These are phyloP conservation scores for Ennomos fuscantarius DNA, from an alignment of 2,888 invertebrate genomes.

Conservation along the genomic window DNA sequence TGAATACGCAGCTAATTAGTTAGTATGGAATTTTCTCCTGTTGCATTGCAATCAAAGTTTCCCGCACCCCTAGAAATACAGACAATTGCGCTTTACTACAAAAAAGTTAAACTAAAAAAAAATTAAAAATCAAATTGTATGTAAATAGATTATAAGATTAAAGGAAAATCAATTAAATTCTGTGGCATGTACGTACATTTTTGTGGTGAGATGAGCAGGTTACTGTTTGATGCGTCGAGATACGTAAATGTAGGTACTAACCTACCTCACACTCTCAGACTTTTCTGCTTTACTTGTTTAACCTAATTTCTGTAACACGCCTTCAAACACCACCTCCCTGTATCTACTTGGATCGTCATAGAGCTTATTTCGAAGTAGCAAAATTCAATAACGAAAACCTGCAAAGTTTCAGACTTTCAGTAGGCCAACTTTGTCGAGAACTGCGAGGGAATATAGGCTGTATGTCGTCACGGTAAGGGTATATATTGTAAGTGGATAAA, in stretches of 20 bases:
- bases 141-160: no score
- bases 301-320: constrained; percentile 19
- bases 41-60: no score
- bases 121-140: no score
- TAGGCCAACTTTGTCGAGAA: constrained; percentile 27
- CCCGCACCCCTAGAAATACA: no score
- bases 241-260: not conserved
- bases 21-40: no score
- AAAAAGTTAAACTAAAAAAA: no score
- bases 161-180: no score
- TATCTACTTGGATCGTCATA: constrained; percentile 40
- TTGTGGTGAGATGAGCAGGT: no score
- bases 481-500: constrained; percentile 35
- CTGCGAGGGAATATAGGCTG: constrained; percentile 31
- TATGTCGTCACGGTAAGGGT: constrained; percentile 29
- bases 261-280: constrained; percentile 9
- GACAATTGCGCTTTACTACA: no score
- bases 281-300: constrained; percentile 20
- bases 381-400: constrained; percentile 64
- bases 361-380: constrained; percentile 56
- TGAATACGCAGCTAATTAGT: no score
- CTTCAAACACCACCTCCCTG: constrained; percentile 22
- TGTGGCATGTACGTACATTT: no score
- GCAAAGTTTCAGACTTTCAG: constrained; percentile 46
- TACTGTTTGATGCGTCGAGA: no score